Evolutionary conservation across 2,888 invertebrate genomes (phyloP).

Genomic region (Venustoraphidia nigricollis): DNA sequence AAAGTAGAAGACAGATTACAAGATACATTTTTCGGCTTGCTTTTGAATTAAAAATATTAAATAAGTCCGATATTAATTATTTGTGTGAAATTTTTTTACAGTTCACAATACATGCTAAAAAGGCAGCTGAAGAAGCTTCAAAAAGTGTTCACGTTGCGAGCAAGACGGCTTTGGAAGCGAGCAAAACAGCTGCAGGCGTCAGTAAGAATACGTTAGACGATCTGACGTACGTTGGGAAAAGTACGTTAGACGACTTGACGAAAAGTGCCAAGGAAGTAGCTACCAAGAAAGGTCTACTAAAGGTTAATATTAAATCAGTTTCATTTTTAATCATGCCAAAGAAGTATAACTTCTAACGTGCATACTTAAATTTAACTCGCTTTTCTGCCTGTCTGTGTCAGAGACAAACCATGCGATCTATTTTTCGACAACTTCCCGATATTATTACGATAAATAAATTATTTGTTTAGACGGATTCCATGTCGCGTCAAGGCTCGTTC

Average conservation of each 20-base stretch:
- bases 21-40: too few relatives aligned
- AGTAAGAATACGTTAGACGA: constrained; percentile 82
- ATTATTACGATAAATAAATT: constrained; percentile 1
- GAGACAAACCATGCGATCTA: too few relatives aligned
- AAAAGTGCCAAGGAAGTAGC: constrained; percentile 84
- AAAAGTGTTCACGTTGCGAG: constrained; percentile 74
- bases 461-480: constrained; percentile 1
- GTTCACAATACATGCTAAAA: constrained; percentile 78
- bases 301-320: constrained; percentile 31
- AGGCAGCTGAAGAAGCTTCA: constrained; percentile 68
- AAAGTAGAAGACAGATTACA: too few relatives aligned
- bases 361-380: too few relatives aligned
- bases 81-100: constrained; percentile 21
- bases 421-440: too few relatives aligned
- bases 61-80: too few relatives aligned
- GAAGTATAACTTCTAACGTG: too few relatives aligned
- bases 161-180: constrained; percentile 70
- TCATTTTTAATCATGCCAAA: neutral
- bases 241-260: constrained; percentile 75
- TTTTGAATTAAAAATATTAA: too few relatives aligned
- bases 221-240: constrained; percentile 78
- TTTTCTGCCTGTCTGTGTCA: too few relatives aligned
- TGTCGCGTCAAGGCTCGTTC: constrained; percentile 9
- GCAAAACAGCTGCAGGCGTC: constrained; percentile 74
- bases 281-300: constrained; percentile 68